phyloP scores from a whole-genome alignment of 2,797 vertebrate species.

The Myioborus melanocephalus region DNA sequence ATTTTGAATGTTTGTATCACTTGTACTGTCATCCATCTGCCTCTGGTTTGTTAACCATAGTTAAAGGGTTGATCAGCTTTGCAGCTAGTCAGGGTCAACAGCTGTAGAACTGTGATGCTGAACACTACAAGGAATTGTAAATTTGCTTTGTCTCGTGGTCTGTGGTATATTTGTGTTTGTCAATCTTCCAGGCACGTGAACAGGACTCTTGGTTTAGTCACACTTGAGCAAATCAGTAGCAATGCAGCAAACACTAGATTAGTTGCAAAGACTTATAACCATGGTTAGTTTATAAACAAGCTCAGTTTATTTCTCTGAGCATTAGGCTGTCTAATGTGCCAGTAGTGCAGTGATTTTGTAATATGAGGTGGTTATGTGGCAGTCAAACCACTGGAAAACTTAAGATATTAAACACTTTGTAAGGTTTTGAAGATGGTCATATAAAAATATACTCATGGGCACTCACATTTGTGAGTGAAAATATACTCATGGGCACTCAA shows the following conservation, averaged over 20 bases:
- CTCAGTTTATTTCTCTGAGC: not conserved
- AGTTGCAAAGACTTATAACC: not conserved
- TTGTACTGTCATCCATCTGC: not conserved
- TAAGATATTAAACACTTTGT: not conserved
- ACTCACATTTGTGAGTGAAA: not conserved
- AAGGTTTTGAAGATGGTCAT: not conserved
- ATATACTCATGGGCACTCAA: no score
- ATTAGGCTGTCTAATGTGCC: not conserved
- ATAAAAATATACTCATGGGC: not conserved
- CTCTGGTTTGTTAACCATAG: not conserved
- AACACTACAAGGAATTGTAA: not conserved
- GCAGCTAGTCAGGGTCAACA: not conserved
- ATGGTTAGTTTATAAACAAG: not conserved
- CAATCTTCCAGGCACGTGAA: rapidly evolving
- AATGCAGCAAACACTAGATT: not conserved
- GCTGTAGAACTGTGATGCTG: not conserved
- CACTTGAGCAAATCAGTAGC: not conserved
- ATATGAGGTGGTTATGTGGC: rapidly evolving
- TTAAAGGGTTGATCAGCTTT: not conserved
- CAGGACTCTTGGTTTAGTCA: not conserved
- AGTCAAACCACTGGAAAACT: not conserved
- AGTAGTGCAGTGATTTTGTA: not conserved
- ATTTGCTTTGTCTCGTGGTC: not conserved
- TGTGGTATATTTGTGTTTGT: not conserved
- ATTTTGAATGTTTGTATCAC: not conserved